Percentiles rank a stretch among this genome's conserved stretches.
These are phyloP conservation scores for Acanthiza pusilla DNA, from an alignment of 2,797 vertebrate genomes.

Conservation along the genomic window DNA sequence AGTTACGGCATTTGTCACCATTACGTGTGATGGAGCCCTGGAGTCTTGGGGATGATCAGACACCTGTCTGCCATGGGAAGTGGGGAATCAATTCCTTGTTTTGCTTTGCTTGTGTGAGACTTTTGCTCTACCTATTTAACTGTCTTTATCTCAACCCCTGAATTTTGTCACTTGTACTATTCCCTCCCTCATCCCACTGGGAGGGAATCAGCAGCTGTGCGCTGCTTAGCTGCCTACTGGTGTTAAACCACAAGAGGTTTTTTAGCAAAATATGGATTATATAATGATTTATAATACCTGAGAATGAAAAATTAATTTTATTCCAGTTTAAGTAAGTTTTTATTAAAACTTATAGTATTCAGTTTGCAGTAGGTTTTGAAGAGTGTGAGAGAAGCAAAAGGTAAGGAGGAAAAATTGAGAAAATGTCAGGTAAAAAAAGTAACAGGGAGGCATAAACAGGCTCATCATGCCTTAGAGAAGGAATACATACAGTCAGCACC, in stretches of 20 bases:
- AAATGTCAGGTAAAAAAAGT: background rate
- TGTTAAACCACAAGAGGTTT: background rate
- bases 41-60: background rate
- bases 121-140: background rate
- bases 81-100: background rate
- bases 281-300: background rate
- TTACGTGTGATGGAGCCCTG: background rate
- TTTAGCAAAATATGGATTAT: background rate
- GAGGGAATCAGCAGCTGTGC: background rate
- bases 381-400: background rate
- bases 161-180: background rate
- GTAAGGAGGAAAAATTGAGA: background rate
- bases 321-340: background rate
- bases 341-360: background rate
- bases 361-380: background rate
- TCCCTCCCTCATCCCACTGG: background rate
- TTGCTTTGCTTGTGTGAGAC: background rate
- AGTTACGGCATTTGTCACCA: accelerated
- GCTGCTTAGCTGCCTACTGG: background rate
- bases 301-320: background rate
- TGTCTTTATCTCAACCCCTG: background rate
- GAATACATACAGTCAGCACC: background rate
- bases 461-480: background rate
- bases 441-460: background rate
- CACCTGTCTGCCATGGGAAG: background rate